These are phyloP conservation scores for Drosophila falleni DNA, from an alignment of 2,888 invertebrate genomes.

Conservation along the genomic window DNA sequence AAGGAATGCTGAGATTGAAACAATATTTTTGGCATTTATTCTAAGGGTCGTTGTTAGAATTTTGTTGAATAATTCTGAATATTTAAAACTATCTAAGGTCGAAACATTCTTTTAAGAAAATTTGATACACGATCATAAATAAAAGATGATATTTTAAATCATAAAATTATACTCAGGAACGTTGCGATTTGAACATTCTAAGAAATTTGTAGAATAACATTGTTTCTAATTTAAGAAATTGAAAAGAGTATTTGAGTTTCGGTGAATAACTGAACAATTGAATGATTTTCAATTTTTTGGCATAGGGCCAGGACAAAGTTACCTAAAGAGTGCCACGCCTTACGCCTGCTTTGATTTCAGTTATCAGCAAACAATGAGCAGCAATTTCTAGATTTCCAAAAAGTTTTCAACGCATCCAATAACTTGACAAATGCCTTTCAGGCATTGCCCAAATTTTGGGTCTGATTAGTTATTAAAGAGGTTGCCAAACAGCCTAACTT, in stretches of 20 bases:
- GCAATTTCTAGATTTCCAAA: slow-evolving; percentile 55
- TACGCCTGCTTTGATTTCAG: slow-evolving; percentile 58
- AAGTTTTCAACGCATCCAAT: slow-evolving; percentile 48
- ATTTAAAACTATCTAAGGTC: no score
- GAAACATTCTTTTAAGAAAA: no score
- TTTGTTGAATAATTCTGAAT: no score
- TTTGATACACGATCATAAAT: no score
- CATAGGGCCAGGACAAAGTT: slow-evolving; percentile 28
- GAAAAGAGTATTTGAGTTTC: slow-evolving; percentile 30
- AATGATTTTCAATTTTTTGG: slow-evolving; percentile 35
- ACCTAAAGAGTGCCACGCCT: slow-evolving; percentile 36
- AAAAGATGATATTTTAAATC: no score
- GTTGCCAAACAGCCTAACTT: slow-evolving; percentile 44
- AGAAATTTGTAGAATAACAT: neutral
- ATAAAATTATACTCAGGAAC: no score
- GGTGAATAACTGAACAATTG: neutral
- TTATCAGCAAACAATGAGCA: slow-evolving; percentile 65
- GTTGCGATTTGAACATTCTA: no score
- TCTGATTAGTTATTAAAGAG: slow-evolving; percentile 73
- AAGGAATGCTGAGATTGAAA: no score
- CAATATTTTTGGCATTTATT: no score
- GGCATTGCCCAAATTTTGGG: slow-evolving; percentile 38
- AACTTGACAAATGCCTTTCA: slow-evolving; percentile 39
- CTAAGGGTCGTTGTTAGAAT: no score
- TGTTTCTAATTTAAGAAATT: neutral